phyloP scores from a whole-genome alignment of 2,797 vertebrate species.

The Xyrichtys novacula region DNA sequence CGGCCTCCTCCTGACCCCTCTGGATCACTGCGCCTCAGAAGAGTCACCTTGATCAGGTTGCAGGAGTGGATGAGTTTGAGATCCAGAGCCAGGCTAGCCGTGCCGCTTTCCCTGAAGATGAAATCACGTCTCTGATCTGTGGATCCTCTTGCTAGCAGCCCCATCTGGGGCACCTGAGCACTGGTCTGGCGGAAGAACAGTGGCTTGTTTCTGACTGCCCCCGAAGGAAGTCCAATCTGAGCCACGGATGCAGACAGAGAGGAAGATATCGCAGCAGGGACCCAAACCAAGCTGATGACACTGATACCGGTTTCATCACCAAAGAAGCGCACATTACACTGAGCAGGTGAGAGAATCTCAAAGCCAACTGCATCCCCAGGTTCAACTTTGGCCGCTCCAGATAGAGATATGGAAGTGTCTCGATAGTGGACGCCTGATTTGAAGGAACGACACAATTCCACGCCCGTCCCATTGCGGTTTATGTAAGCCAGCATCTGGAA shows the following conservation, averaged over 20 bases:
- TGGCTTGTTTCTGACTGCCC: slow-evolving; percentile 90
- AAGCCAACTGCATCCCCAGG: slow-evolving; percentile 88
- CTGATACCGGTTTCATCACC: slow-evolving; percentile 89
- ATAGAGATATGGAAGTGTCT: slow-evolving; percentile 89
- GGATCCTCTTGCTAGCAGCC: slow-evolving; percentile 79
- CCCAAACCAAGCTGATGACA: slow-evolving; percentile 89
- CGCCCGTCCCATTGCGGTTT: slow-evolving; percentile 86
- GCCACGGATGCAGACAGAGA: slow-evolving; percentile 86
- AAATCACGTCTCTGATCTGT: slow-evolving; percentile 84
- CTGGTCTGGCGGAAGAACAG: slow-evolving; percentile 87
- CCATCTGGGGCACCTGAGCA: slow-evolving; percentile 82
- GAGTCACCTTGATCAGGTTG: slow-evolving; percentile 87
- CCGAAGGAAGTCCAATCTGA: slow-evolving; percentile 82
- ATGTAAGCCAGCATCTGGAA: slow-evolving; percentile 88
- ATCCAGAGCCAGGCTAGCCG: slow-evolving; percentile 86
- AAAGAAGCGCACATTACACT: slow-evolving; percentile 90
- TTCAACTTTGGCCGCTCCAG: slow-evolving; percentile 80
- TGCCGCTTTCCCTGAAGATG: slow-evolving; percentile 87
- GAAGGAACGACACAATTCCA: slow-evolving; percentile 85
- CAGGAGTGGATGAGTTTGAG: slow-evolving; percentile 93
- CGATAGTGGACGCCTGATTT: slow-evolving; percentile 91
- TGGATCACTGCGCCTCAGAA: slow-evolving; percentile 72
- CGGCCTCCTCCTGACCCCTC: slow-evolving; percentile 64
- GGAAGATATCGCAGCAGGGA: slow-evolving; percentile 87
- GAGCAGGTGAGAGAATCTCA: slow-evolving; percentile 88